A percentile compares a stretch with the other conserved stretches of the same genome.
These are phyloP conservation scores for Drosophila saltans DNA, from an alignment of 1,140 invertebrate genomes.

Conservation along the genomic window DNA sequence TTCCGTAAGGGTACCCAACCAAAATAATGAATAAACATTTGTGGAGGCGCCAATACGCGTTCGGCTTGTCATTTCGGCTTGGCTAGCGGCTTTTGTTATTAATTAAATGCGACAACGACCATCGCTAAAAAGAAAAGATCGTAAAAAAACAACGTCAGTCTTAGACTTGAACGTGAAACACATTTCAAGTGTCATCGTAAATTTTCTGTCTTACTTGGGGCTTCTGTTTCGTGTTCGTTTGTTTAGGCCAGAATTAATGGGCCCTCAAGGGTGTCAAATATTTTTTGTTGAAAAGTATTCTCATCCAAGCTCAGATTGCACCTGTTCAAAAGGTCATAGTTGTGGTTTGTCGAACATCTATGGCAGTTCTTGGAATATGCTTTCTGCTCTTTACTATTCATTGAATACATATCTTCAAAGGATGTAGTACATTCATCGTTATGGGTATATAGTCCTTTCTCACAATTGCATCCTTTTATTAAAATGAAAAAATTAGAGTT, in stretches of 20 bases:
- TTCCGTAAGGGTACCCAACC: constrained; percentile 17
- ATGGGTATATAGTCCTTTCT: too few relatives aligned
- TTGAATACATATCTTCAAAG: too few relatives aligned
- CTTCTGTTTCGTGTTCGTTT: constrained; percentile 27
- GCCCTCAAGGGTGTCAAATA: constrained; percentile 12
- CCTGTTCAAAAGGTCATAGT: too few relatives aligned
- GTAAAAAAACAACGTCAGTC: neutral
- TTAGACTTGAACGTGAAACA: constrained; percentile 34
- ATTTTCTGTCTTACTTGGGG: constrained; percentile 22
- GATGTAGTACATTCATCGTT: too few relatives aligned
- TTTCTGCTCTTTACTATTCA: too few relatives aligned
- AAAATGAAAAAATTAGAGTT: too few relatives aligned
- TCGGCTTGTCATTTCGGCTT: constrained; percentile 31
- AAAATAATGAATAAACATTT: constrained; percentile 25
- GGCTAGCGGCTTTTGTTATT: constrained; percentile 58
- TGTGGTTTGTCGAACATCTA: too few relatives aligned
- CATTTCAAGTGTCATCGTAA: constrained; percentile 43
- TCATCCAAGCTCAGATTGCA: neutral
- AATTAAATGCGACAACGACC: constrained; percentile 48
- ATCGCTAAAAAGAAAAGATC: constrained; percentile 28
- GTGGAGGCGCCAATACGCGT: constrained; percentile 40
- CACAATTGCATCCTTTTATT: too few relatives aligned
- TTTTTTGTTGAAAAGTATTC: neutral
- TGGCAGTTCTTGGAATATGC: too few relatives aligned
- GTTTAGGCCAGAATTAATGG: constrained; percentile 1